A percentile compares a stretch with the other conserved stretches of the same genome.
These are phyloP conservation scores for Spizaetus ornatus DNA, from an alignment of 2,113 vertebrate genomes.

Conservation along the genomic window DNA sequence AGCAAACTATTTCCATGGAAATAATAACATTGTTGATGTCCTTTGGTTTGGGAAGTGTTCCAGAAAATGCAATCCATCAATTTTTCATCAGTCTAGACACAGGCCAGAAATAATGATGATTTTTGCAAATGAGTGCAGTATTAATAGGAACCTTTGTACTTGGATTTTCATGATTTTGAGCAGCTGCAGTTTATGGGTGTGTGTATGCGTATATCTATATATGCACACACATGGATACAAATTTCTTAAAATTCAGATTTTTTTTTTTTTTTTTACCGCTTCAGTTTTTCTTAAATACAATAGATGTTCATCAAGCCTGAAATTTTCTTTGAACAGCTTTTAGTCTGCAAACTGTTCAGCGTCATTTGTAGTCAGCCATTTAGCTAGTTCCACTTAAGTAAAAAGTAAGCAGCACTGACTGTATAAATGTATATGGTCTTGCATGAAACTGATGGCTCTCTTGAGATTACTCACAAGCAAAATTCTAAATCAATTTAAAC, in stretches of 20 bases:
- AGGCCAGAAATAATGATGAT: neutral
- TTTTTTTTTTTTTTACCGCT: neutral
- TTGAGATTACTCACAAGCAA: neutral
- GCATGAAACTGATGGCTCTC: neutral
- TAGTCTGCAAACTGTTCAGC: neutral
- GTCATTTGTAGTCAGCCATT: neutral
- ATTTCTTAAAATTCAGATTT: neutral
- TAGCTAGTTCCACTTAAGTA: neutral
- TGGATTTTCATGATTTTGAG: neutral
- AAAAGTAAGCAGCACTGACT: neutral
- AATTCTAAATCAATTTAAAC: neutral
- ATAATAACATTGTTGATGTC: slow-evolving; percentile 8
- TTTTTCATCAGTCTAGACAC: slow-evolving; percentile 26
- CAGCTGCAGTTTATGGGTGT: neutral
- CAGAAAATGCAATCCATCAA: slow-evolving; percentile 17
- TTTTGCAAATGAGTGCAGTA: neutral
- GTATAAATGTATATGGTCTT: neutral
- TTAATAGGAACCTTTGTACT: neutral
- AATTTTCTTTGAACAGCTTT: neutral
- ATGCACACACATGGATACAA: fast-evolving
- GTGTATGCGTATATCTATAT: fast-evolving
- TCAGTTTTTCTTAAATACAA: neutral
- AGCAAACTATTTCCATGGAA: slow-evolving; percentile 4
- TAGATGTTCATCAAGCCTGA: neutral
- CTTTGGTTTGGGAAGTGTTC: slow-evolving; percentile 11